phyloP scores from a whole-genome alignment of 2,113 vertebrate genomes.

The Hassar affinis region DNA sequence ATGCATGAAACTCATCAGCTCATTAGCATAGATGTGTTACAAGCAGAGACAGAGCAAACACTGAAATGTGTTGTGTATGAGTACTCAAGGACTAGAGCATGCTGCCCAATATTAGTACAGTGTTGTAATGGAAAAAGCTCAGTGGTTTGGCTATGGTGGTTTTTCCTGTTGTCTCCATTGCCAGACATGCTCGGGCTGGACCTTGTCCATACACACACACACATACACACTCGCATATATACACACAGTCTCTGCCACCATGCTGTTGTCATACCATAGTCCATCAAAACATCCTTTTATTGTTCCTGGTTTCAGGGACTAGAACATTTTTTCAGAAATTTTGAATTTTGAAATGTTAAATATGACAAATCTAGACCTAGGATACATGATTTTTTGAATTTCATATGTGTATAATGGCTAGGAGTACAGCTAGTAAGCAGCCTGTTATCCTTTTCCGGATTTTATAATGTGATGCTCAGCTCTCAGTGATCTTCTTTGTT shows the following conservation, averaged over 20 bases:
- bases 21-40: background rate
- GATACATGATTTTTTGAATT: background rate
- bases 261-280: conserved; percentile 50
- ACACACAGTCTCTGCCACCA: conserved; percentile 17
- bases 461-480: background rate
- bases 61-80: conserved; percentile 5
- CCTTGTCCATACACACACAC: background rate
- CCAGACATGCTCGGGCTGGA: conserved; percentile 49
- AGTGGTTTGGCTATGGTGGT: conserved; percentile 53
- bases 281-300: conserved; percentile 52
- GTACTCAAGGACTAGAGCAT: background rate
- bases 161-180: conserved; percentile 48
- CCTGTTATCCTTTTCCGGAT: background rate
- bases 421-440: background rate
- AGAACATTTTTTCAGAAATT: conserved; percentile 1
- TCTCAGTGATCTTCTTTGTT: background rate
- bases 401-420: background rate
- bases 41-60: background rate
- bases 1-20: background rate
- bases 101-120: conserved; percentile 6
- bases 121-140: conserved; percentile 32
- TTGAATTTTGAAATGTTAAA: background rate
- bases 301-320: background rate
- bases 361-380: background rate
- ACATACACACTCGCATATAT: background rate